Percentiles rank a stretch among this genome's conserved stretches.
These are phyloP conservation scores for Cosmopolites sordidus DNA, from an alignment of 2,888 invertebrate genomes.

Conservation along the genomic window DNA sequence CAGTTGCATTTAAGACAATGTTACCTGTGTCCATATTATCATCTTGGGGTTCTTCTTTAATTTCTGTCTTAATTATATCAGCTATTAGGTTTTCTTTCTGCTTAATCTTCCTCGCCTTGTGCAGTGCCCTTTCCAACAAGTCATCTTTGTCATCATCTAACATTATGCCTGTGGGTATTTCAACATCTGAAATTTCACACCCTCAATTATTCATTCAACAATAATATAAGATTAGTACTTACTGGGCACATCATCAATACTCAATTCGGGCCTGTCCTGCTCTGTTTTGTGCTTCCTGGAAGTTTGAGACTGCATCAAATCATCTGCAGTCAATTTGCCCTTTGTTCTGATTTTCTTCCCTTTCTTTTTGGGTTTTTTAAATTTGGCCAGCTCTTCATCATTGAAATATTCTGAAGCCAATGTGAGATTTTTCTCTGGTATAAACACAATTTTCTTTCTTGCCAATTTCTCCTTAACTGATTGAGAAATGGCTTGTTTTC, in stretches of 20 bases:
- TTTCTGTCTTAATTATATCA: slow-evolving; percentile 39
- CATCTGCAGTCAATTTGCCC: slow-evolving; percentile 61
- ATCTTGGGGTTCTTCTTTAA: slow-evolving; percentile 43
- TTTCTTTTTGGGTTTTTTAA: slow-evolving; percentile 83
- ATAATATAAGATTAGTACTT: slow-evolving; percentile 1
- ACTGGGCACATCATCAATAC: slow-evolving; percentile 65
- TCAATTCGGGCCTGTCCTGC: no score
- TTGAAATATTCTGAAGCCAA: slow-evolving; percentile 87
- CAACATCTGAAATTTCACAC: slow-evolving; percentile 40
- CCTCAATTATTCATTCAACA: background rate
- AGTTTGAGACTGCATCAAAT: slow-evolving; percentile 57
- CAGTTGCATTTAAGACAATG: slow-evolving; percentile 87
- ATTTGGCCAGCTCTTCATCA: slow-evolving; percentile 78
- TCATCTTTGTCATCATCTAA: slow-evolving; percentile 57
- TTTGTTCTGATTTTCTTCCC: slow-evolving; percentile 66
- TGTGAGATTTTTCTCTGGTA: slow-evolving; percentile 62
- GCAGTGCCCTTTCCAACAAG: slow-evolving; percentile 53
- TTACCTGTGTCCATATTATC: slow-evolving; percentile 47
- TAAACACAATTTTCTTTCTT: slow-evolving; percentile 67
- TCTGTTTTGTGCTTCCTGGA: slow-evolving; percentile 37
- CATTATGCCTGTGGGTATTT: slow-evolving; percentile 49
- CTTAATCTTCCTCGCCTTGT: slow-evolving; percentile 56
- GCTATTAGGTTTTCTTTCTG: slow-evolving; percentile 49
- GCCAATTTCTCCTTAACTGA: slow-evolving; percentile 58
- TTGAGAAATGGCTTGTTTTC: slow-evolving; percentile 50